Base-by-base conservation (phyloP, 2,797 vertebrate species). In the Yasuhikotakia modesta region DNA sequence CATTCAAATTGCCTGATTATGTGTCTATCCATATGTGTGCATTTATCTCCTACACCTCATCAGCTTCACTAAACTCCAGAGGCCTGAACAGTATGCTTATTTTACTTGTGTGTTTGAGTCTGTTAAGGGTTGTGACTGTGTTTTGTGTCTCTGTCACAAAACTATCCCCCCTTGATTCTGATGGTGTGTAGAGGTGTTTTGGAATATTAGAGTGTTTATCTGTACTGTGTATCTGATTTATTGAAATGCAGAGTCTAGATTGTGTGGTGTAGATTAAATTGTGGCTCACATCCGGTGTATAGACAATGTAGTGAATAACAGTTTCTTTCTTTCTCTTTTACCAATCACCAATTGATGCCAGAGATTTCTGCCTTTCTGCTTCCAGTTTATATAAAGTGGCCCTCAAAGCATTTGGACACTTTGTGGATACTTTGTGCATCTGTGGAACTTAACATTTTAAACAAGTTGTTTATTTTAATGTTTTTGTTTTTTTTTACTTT, bases 51-150 rank as follows among this genome's bases (percentile, higher is more conserved):
- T 87, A 83, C 78, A 90, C 86, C 84, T 85, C 79, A 85, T 91
- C 92, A 94, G 93, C 92, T 5, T 89, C 82, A 89, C 91, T 86
- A 92, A 94, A 74, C 89, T 90, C 19, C 77, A 76, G 90, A 93
- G 88, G 84, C 57, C 88, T 83, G 91, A 93, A 74, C 91, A 92
- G 93, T 93, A 94, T 91, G 93, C 93, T 88, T 79, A 79, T 63
- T 75, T 66, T 52, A 43, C 67, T 16, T 66, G 35, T 30, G 13
- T 58, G 12, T 14, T 22, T 14, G 22, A 58, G 22, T 5, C 8
- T n/a, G 1, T 5, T 13, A 61, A 68, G 30, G 35, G 35, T 45
- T 58, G 35, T n/a, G 32, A 67, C 3, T 35, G 24, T 58, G 55
- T 77, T 24, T 39, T 39, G 32, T 73, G 30, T 75, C 2, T 78